phyloP scores from a whole-genome alignment of 2,113 vertebrate species.

The Herpailurus yagouaroundi region DNA sequence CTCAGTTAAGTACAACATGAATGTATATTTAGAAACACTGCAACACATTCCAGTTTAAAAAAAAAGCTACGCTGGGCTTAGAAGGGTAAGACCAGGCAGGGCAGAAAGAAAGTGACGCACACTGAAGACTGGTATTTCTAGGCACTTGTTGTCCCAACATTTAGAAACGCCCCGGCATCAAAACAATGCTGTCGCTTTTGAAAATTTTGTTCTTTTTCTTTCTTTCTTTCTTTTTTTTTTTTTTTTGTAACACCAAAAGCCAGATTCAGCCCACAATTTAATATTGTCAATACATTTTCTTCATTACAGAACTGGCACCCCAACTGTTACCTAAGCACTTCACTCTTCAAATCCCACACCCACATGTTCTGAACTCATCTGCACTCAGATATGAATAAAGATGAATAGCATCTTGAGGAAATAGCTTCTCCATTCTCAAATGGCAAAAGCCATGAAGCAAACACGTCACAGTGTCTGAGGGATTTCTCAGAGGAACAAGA shows the following conservation, averaged over 20 bases:
- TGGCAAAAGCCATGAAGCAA: background rate
- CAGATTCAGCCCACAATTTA: conserved; percentile 44
- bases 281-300: conserved; percentile 61
- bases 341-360: conserved; percentile 63
- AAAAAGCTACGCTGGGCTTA: background rate
- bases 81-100: background rate
- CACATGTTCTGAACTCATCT: conserved; percentile 67
- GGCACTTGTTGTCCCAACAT: conserved; percentile 55
- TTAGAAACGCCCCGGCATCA: conserved; percentile 33
- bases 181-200: background rate
- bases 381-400: conserved; percentile 63
- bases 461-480: background rate
- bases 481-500: background rate
- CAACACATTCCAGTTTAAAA: conserved; percentile 5
- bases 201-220: background rate
- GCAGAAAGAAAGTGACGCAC: background rate
- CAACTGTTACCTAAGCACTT: conserved; percentile 73
- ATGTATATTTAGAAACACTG: conserved; percentile 51
- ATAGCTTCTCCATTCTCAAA: conserved; percentile 26
- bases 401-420: conserved; percentile 63
- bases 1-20: conserved; percentile 16
- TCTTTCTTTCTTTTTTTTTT: background rate
- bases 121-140: background rate
- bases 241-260: background rate
- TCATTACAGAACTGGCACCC: conserved; percentile 43